Conservation (phyloP, 2,888 invertebrate species). For the Mythimna albipuncta region DNA sequence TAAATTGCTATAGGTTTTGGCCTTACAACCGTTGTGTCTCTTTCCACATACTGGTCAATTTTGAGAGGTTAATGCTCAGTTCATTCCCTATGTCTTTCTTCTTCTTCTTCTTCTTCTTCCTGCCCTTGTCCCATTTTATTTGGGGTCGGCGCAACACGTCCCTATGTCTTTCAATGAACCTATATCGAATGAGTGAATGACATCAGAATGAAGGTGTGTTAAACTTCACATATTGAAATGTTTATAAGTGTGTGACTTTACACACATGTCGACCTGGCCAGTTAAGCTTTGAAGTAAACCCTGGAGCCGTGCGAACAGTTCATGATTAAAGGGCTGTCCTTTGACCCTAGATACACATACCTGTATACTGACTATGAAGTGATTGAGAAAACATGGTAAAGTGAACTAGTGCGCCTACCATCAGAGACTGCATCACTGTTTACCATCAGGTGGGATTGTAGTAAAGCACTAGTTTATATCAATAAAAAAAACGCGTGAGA, state of each 20-base stretch:
- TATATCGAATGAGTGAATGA: neutral
- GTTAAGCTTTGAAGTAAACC: neutral
- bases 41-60: neutral
- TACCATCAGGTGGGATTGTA: too few species aligned
- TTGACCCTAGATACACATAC: neutral
- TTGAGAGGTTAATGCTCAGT: neutral
- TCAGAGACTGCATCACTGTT: too few species aligned
- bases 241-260: constrained; percentile 20
- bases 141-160: too few species aligned
- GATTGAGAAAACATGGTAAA: neutral
- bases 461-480: too few species aligned
- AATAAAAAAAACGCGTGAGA: neutral
- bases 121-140: too few species aligned
- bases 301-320: neutral
- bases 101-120: too few species aligned
- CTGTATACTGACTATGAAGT: neutral
- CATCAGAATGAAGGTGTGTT: constrained; percentile 5
- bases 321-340: constrained; percentile 18
- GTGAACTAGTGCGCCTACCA: too few species aligned
- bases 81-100: neutral
- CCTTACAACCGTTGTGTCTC: neutral
- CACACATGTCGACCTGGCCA: neutral
- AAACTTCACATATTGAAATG: constrained; percentile 6
- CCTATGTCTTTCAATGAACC: neutral
- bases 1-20: neutral